Base-by-base conservation (phyloP, 2,113 vertebrate genomes). In the Coptodon rendalli region DNA sequence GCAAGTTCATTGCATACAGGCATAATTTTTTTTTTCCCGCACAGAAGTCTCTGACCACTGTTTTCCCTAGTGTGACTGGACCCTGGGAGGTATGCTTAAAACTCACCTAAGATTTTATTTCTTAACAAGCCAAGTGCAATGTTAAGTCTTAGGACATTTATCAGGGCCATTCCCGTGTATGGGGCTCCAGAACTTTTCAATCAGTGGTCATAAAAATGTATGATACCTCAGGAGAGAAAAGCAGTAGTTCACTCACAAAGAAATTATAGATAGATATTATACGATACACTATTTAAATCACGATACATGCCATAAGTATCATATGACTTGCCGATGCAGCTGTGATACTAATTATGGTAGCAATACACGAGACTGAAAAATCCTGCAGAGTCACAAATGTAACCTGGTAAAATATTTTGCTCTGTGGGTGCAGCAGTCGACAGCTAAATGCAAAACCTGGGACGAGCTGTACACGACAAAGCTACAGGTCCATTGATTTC, bases 401-500 rank as follows among this genome's bases (percentile, higher is more conserved):
- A 91, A 87, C 66, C 66, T 57, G 68, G 89, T 84, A 10, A 82
- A 38, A 34, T 40, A 19, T 81, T 24, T 59, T 73, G 81, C 86
- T 88, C 79, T 83, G 81, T 34, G 50, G 78, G 71, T 59, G 54
- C 27, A 84, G 71, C 31, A 36, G 85, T 57, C 16, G 40, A 19
- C 27, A 31, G 52, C 83, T 82, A 80, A 88, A 87, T 89, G 88
- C 88, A 80, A 93, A 31, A 22, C 22, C 48, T 43, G 40, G 45
- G 88, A 36, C 4, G 43, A 87, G 86, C 82, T 91, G 79, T 31
- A 53, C 17, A 6, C 1, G 36, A 53, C 59, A 43, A 82, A 71
- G 82, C 71, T 87, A 88, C 85, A 82, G 43, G 89, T 93, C 88
- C 50, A 79, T 85, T 22, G 85, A 81, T 95, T 92, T 94, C 85